phyloP scores from a whole-genome alignment of 2,797 vertebrate species.

The Cuniculus paca region DNA sequence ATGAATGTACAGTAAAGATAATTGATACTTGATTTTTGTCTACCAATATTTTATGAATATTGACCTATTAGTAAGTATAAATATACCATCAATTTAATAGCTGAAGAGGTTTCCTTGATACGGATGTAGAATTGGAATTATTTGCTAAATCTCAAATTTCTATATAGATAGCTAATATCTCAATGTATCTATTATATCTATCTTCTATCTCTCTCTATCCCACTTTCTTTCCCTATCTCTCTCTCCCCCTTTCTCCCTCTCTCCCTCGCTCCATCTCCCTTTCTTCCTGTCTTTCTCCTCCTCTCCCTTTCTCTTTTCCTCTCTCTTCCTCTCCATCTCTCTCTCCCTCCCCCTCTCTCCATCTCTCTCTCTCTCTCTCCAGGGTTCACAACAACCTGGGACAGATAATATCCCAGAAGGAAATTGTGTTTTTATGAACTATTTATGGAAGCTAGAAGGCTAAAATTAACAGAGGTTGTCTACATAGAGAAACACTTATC shows the following conservation, averaged over 20 bases:
- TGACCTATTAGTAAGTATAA: background rate
- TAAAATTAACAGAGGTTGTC: background rate
- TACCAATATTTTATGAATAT: slow-evolving; percentile 47
- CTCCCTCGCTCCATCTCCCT: background rate
- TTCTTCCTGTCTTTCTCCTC: no score
- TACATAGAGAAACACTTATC: background rate
- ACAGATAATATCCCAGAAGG: background rate
- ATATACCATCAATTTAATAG: background rate
- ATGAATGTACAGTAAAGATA: background rate
- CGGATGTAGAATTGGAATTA: background rate
- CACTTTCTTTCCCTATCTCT: no score
- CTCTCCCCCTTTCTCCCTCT: no score
- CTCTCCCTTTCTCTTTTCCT: no score
- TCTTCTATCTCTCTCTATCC: no score
- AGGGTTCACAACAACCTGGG: fast-evolving
- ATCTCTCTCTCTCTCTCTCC: no score
- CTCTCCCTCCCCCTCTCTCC: fast-evolving
- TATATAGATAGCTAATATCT: background rate
- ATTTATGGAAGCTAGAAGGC: background rate
- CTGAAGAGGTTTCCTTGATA: background rate
- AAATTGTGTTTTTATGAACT: background rate
- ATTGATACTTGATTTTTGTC: background rate
- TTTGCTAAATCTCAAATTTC: background rate
- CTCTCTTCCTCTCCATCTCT: no score
- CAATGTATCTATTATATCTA: background rate